These are phyloP conservation scores for Intellagama lesueurii DNA, from an alignment of 2,797 vertebrate species.

Conservation along the genomic window DNA sequence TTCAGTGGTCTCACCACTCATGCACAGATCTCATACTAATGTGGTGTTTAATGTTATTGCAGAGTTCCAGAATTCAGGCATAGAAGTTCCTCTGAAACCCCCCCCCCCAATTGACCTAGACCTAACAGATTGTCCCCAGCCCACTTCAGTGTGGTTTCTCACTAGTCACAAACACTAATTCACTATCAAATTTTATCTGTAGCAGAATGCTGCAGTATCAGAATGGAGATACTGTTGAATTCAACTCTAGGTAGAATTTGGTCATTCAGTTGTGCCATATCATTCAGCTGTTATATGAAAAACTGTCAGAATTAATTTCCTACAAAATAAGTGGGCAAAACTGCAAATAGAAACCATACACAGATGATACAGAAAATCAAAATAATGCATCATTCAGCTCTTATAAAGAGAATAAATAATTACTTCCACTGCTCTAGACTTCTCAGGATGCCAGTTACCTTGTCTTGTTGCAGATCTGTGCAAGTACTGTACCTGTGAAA, in stretches of 20 bases:
- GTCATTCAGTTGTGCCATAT: neutral
- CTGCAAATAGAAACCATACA: neutral
- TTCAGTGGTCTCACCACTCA: neutral
- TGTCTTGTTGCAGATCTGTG: neutral
- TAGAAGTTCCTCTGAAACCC: neutral
- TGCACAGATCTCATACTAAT: neutral
- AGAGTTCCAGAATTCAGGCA: neutral
- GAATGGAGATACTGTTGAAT: neutral
- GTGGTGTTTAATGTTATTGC: neutral
- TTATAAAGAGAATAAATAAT: neutral
- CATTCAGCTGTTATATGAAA: neutral
- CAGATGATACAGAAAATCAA: constrained; percentile 14
- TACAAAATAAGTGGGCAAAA: constrained; percentile 20
- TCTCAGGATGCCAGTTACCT: neutral
- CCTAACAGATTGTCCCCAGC: neutral
- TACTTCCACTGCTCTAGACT: neutral
- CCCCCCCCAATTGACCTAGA: neutral
- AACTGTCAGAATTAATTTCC: neutral
- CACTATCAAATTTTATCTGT: neutral
- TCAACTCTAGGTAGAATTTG: neutral
- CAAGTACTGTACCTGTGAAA: constrained; percentile 2
- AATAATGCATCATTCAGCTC: neutral
- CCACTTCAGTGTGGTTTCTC: neutral
- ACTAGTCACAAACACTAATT: neutral
- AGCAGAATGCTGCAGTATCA: neutral